These are phyloP conservation scores for Armadillidium nasatum DNA, from an alignment of 1,140 invertebrate species.

Conservation along the genomic window DNA sequence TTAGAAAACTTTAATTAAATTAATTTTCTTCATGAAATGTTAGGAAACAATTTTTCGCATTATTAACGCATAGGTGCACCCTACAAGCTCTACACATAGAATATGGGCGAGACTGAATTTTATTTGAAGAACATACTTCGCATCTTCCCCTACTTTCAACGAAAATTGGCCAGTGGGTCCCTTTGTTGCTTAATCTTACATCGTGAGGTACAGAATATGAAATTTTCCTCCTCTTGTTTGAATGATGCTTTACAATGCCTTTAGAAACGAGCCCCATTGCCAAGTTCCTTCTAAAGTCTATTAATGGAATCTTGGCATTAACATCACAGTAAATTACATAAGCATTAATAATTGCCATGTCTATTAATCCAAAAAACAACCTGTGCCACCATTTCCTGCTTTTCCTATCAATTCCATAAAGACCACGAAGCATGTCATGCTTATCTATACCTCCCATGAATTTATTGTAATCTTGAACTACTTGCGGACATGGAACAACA, in stretches of 20 bases:
- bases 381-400: constrained; percentile 49
- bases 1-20: no score
- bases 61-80: background rate
- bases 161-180: constrained; percentile 48
- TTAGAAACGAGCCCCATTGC: no score
- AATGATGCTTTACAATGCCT: no score
- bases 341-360: constrained; percentile 46
- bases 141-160: constrained; percentile 47
- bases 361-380: constrained; percentile 48
- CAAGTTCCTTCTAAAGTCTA: no score
- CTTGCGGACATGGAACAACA: constrained; percentile 44
- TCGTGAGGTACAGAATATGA: background rate
- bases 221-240: constrained; percentile 20
- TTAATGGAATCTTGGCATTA: no score
- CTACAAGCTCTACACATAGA: background rate
- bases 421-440: constrained; percentile 48
- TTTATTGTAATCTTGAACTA: constrained; percentile 49
- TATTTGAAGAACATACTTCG: constrained; percentile 46
- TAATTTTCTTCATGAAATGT: background rate
- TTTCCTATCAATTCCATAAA: constrained; percentile 49
- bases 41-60: background rate
- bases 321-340: constrained; percentile 43
- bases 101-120: constrained; percentile 4
- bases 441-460: constrained; percentile 51
- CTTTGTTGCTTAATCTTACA: constrained; percentile 47